phyloP scores from a whole-genome alignment of 2,888 invertebrate species.

The Phragmatobia fuliginosa region DNA sequence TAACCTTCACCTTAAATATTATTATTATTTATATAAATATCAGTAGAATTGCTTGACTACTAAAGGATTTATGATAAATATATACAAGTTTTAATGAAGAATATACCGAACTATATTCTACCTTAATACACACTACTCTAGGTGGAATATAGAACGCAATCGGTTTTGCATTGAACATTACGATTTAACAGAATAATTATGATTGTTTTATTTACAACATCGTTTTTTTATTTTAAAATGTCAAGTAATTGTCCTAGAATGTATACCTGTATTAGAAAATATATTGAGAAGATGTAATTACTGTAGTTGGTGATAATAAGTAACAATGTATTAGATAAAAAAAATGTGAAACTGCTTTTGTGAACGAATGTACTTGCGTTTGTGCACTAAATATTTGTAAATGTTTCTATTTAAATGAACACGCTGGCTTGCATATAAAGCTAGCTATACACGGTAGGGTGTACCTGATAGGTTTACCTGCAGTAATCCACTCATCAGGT shows the following conservation, averaged over 20 bases:
- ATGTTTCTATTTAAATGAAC: not conserved
- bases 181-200: too few species aligned
- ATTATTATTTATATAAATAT: too few species aligned
- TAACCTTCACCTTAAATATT: too few species aligned
- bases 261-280: constrained; percentile 35
- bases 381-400: not conserved
- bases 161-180: not conserved
- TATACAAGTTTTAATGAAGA: too few species aligned
- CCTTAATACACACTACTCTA: not conserved
- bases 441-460: too few species aligned
- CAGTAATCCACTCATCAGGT: too few species aligned
- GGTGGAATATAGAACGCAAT: not conserved
- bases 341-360: constrained; percentile 33
- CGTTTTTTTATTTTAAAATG: constrained; percentile 19
- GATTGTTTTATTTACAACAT: not conserved
- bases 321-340: constrained; percentile 37
- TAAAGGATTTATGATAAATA: too few species aligned
- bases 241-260: constrained; percentile 32
- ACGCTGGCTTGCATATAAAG: not conserved
- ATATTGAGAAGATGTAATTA: constrained; percentile 35
- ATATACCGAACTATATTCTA: too few species aligned
- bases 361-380: not conserved
- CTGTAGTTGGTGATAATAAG: constrained; percentile 31
- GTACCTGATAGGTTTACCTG: too few species aligned
- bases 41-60: too few species aligned